Evolutionary conservation across 2,113 vertebrate species (phyloP).

Genomic region (Bubalus kerabau): DNA sequence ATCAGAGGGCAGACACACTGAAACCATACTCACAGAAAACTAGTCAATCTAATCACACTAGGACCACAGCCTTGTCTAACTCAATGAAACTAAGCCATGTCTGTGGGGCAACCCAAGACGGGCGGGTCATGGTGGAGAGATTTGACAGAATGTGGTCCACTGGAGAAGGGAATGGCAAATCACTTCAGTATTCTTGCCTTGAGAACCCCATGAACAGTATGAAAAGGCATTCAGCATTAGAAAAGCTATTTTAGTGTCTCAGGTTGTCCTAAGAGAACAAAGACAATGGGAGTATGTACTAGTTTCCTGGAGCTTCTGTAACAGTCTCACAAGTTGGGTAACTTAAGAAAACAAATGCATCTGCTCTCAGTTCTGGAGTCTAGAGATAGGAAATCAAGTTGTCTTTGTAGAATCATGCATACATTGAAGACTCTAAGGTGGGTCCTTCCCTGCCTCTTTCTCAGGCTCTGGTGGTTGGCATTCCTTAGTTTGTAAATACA

Average conservation of each 20-base stretch:
- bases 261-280: neutral
- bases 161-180: too few relatives aligned
- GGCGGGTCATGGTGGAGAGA: too few relatives aligned
- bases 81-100: too few relatives aligned
- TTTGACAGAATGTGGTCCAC: too few relatives aligned
- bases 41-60: too few relatives aligned
- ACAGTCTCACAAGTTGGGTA: neutral
- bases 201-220: too few relatives aligned
- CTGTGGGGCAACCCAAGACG: too few relatives aligned
- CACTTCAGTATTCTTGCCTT: too few relatives aligned
- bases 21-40: too few relatives aligned
- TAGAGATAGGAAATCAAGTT: neutral
- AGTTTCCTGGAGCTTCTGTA: neutral
- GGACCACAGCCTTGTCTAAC: too few relatives aligned
- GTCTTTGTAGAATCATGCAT: neutral
- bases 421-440: neutral
- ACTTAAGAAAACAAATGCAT: neutral
- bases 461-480: neutral
- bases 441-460: neutral
- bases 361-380: neutral
- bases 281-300: neutral
- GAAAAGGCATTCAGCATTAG: neutral
- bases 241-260: neutral
- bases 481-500: neutral
- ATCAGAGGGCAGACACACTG: too few relatives aligned